Evolutionary conservation across 2,113 vertebrate species (phyloP).

Genomic region (Paramormyrops kingsleyae): DNA sequence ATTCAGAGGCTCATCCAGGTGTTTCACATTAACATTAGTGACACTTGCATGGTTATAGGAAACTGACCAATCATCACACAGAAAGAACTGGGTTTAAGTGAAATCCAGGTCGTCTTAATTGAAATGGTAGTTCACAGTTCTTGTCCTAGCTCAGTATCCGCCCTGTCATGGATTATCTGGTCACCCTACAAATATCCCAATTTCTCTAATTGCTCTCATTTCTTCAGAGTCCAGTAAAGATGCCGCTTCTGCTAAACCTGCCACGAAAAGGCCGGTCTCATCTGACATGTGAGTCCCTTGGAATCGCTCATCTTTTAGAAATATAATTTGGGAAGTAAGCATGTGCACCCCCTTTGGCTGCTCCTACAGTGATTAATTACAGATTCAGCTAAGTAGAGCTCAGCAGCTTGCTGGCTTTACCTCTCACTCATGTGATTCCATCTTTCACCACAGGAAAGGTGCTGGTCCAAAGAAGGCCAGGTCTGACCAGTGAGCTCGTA

Average conservation of each 20-base stretch:
- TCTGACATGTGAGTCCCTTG: conserved; percentile 63
- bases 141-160: background rate
- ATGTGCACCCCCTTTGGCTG: background rate
- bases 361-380: background rate
- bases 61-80: background rate
- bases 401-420: conserved; percentile 11
- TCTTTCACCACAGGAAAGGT: conserved; percentile 59
- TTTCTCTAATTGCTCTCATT: background rate
- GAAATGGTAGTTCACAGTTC: background rate
- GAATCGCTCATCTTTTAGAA: background rate
- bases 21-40: background rate
- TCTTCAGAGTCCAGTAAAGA: conserved; percentile 68
- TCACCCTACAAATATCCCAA: background rate
- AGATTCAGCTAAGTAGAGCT: background rate
- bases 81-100: background rate
- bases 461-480: conserved; percentile 75
- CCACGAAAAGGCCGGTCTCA: conserved; percentile 64
- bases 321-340: background rate
- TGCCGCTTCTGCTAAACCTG: conserved; percentile 62
- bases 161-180: background rate
- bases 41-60: background rate
- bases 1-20: background rate
- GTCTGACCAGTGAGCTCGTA: conserved; percentile 63
- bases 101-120: background rate
- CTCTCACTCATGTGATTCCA: background rate